Percentiles rank a stretch among this genome's conserved stretches.
phyloP scores from a whole-genome alignment of 1,140 invertebrate species.

The Sycobia sp. region DNA sequence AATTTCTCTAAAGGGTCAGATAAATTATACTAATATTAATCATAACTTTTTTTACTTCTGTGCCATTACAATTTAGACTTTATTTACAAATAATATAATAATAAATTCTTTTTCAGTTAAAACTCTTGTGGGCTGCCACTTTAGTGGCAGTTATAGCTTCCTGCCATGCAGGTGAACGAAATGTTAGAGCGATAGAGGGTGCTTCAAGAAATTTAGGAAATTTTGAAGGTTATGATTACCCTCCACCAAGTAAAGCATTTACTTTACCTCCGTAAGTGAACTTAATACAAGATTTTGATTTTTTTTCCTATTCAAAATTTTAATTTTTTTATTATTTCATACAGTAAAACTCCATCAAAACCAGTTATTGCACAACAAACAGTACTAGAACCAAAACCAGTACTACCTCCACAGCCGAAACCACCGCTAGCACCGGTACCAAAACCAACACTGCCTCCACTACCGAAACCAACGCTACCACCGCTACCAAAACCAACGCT shows the following conservation, averaged over 20 bases:
- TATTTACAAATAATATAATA: too few relatives aligned
- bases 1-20: too few relatives aligned
- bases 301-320: not conserved
- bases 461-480: not conserved
- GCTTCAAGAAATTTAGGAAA: conserved; percentile 36
- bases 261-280: conserved; percentile 45
- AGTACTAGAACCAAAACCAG: not conserved
- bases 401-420: not conserved
- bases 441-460: not conserved
- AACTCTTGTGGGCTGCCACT: conserved; percentile 46
- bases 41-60: too few relatives aligned
- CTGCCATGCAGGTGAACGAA: conserved; percentile 43
- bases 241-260: conserved; percentile 41
- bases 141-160: conserved; percentile 48
- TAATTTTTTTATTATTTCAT: not conserved
- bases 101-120: conserved; percentile 45
- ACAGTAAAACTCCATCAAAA: too few relatives aligned
- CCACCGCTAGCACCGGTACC: not conserved
- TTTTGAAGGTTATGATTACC: conserved; percentile 48
- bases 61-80: too few relatives aligned
- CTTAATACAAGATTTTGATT: not conserved
- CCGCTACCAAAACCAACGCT: conserved; percentile 12
- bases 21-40: too few relatives aligned
- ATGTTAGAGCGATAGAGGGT: conserved; percentile 46
- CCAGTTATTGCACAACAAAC: not conserved